Evolutionary conservation across 2,888 invertebrate species (phyloP).

Genomic region (Colostygia pectinataria): DNA sequence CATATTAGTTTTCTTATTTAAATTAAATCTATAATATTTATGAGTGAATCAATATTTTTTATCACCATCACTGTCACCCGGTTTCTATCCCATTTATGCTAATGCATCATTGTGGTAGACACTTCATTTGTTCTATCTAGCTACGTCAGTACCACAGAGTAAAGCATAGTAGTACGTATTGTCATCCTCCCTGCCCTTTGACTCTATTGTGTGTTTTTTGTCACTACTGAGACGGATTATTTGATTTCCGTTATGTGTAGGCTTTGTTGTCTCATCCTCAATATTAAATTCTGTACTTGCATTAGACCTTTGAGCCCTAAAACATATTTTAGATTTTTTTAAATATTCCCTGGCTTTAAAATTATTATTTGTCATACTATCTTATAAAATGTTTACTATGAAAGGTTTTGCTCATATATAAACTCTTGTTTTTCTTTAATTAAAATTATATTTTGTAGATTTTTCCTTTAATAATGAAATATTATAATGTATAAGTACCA

Average conservation of each 20-base stretch:
- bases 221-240: slow-evolving; percentile 70
- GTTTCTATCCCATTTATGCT: slow-evolving; percentile 67
- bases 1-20: slow-evolving; percentile 34
- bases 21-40: slow-evolving; percentile 44
- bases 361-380: slow-evolving; percentile 27
- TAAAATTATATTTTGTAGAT: no score
- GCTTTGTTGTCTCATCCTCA: slow-evolving; percentile 64
- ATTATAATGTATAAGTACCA: no score
- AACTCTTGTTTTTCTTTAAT: no score
- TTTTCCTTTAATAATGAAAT: no score
- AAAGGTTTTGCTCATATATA: no score
- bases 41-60: slow-evolving; percentile 53
- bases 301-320: slow-evolving; percentile 22
- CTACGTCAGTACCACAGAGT: slow-evolving; percentile 37
- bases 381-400: no score
- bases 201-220: slow-evolving; percentile 81
- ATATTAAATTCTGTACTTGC: slow-evolving; percentile 47
- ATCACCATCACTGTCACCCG: slow-evolving; percentile 48
- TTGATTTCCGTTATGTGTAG: slow-evolving; percentile 78
- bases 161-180: slow-evolving; percentile 45
- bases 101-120: slow-evolving; percentile 75
- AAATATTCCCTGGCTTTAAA: no score
- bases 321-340: background rate
- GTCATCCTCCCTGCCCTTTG: slow-evolving; percentile 76
- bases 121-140: slow-evolving; percentile 76